A percentile compares a stretch with the other conserved stretches of the same genome.
phyloP scores from a whole-genome alignment of 2,113 vertebrate species.

The Callaeas wilsoni region DNA sequence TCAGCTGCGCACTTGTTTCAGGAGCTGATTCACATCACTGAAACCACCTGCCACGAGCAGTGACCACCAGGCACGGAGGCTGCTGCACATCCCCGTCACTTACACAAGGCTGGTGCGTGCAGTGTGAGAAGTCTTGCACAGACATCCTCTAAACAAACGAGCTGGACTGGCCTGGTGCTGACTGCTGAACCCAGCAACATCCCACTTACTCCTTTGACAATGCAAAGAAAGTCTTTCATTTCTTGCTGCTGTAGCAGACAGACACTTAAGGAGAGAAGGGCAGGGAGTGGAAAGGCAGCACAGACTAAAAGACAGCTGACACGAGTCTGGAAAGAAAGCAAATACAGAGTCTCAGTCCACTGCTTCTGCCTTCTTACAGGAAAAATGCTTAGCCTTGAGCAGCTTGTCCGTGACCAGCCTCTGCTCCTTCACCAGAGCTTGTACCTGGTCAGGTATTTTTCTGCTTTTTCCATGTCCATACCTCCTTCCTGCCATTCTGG shows the following conservation, averaged over 20 bases:
- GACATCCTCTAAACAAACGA: constrained; percentile 7
- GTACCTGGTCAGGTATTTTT: background rate
- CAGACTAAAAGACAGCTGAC: background rate
- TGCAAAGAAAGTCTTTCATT: background rate
- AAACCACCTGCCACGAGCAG: background rate
- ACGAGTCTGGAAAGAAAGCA: background rate
- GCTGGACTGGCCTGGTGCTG: background rate
- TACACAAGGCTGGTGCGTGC: background rate
- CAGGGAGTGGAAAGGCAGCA: background rate
- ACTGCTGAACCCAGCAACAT: background rate
- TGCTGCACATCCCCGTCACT: background rate
- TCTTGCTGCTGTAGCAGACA: background rate
- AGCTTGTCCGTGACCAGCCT: background rate
- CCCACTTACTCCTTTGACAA: background rate
- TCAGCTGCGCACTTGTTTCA: background rate
- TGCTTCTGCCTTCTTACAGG: background rate
- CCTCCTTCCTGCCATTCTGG: background rate
- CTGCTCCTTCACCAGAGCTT: background rate
- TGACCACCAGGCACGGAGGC: background rate
- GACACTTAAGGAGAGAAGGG: background rate
- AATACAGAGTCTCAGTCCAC: background rate
- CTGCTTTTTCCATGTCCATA: background rate
- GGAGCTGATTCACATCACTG: background rate
- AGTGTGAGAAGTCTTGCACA: background rate
- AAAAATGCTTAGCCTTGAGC: background rate